Conservation (phyloP, 1,140 invertebrate species). For the Drosophila serrata region DNA sequence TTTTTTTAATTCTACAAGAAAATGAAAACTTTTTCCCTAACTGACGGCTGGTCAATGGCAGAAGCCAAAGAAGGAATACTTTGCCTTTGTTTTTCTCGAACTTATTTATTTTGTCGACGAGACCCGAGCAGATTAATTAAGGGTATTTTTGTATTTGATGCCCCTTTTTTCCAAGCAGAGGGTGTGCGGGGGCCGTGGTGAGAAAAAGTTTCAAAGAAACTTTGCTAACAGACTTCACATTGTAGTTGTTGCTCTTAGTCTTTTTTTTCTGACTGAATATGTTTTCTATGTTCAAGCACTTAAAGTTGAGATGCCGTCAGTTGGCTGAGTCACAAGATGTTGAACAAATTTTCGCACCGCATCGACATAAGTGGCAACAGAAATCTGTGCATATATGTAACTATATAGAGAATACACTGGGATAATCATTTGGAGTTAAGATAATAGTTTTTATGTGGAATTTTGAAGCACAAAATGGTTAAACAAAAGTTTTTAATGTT, state of each 20-base stretch:
- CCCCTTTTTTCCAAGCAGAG: conserved; percentile 1
- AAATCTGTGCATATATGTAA: conserved; percentile 11
- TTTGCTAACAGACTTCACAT: conserved; percentile 21
- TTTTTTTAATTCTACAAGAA: conserved; percentile 32
- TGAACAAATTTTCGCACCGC: conserved; percentile 27
- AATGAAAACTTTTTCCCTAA: conserved; percentile 30
- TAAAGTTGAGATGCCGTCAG: conserved; percentile 38
- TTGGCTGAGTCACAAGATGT: conserved; percentile 42
- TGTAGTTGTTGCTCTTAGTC: conserved; percentile 25
- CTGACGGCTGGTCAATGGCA: conserved; percentile 13
- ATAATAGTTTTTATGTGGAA: background rate
- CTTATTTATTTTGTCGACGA: conserved; percentile 24
- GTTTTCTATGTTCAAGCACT: conserved; percentile 39
- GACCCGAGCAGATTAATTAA: conserved; percentile 68
- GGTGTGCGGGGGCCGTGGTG: background rate
- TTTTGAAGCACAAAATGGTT: too few relatives aligned
- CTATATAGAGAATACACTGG: conserved; percentile 20
- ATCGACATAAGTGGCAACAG: conserved; percentile 24
- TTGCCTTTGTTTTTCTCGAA: conserved; percentile 25
- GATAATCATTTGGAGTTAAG: too few relatives aligned
- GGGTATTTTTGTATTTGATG: conserved; percentile 43
- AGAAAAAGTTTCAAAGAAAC: conserved; percentile 37
- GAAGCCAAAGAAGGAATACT: conserved; percentile 25
- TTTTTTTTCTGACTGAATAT: conserved; percentile 23
- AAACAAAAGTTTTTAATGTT: too few relatives aligned